Evolutionary conservation across 2,797 vertebrate genomes (phyloP).

Genomic region (Zalophus californianus): DNA sequence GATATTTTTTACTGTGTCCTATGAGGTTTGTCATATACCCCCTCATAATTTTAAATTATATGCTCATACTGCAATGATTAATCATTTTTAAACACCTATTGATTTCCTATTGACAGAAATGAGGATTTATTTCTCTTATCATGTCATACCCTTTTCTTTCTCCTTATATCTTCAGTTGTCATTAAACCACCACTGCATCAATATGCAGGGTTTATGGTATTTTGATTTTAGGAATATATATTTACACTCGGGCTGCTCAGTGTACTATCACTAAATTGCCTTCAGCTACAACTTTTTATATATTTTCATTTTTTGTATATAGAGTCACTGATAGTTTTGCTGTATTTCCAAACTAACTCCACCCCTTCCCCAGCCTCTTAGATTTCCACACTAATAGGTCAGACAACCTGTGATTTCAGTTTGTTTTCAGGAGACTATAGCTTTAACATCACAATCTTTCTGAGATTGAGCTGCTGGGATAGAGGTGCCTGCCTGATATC

Average conservation of each 20-base stretch:
- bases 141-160: background rate
- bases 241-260: background rate
- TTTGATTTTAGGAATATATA: background rate
- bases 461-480: background rate
- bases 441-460: background rate
- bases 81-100: background rate
- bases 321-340: background rate
- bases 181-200: background rate
- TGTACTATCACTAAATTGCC: background rate
- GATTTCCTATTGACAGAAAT: background rate
- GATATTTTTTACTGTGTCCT: background rate
- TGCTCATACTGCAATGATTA: background rate
- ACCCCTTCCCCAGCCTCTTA: background rate
- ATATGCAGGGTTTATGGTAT: background rate
- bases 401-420: background rate
- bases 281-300: background rate
- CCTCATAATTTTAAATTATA: background rate
- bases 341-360: background rate
- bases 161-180: background rate
- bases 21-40: background rate
- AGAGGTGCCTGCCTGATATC: background rate
- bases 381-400: background rate
- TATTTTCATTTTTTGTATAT: background rate
- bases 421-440: background rate
- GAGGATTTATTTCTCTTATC: background rate